phyloP scores from a whole-genome alignment of 2,113 vertebrate genomes.

The Macrotus californicus region DNA sequence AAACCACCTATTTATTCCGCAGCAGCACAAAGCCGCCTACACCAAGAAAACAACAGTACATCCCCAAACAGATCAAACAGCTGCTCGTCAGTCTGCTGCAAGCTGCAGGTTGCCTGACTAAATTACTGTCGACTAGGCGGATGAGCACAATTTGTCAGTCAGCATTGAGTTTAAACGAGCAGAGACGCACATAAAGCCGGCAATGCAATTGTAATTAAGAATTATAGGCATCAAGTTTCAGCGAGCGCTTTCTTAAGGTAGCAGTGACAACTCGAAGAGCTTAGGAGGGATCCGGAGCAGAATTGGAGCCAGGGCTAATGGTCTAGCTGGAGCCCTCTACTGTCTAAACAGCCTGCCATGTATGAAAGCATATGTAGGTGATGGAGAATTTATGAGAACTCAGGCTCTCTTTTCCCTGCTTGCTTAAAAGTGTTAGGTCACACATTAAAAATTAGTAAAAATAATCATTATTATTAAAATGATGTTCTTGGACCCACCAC shows the following conservation, averaged over 20 bases:
- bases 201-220: slow-evolving; percentile 72
- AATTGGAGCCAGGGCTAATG: not conserved
- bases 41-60: slow-evolving; percentile 44
- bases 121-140: slow-evolving; percentile 70
- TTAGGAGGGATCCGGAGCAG: not conserved
- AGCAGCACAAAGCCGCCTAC: not conserved
- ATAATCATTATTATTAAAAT: not conserved
- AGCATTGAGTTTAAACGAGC: slow-evolving; percentile 68
- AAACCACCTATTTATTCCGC: not conserved
- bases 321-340: not conserved
- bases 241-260: slow-evolving; percentile 41
- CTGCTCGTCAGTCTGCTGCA: slow-evolving; percentile 70
- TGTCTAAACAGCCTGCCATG: not conserved
- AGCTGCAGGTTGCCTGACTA: slow-evolving; percentile 69
- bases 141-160: slow-evolving; percentile 72
- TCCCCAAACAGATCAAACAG: slow-evolving; percentile 59
- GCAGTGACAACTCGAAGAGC: slow-evolving; percentile 23
- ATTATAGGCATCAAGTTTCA: slow-evolving; percentile 55
- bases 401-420: not conserved
- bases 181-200: slow-evolving; percentile 63
- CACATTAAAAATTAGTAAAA: not conserved
- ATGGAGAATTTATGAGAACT: not conserved
- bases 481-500: not conserved
- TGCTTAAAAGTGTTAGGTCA: not conserved
- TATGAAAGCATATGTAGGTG: not conserved